These are phyloP conservation scores for Sterrhoptilus dennistouni DNA, from an alignment of 2,113 vertebrate genomes.

Conservation along the genomic window DNA sequence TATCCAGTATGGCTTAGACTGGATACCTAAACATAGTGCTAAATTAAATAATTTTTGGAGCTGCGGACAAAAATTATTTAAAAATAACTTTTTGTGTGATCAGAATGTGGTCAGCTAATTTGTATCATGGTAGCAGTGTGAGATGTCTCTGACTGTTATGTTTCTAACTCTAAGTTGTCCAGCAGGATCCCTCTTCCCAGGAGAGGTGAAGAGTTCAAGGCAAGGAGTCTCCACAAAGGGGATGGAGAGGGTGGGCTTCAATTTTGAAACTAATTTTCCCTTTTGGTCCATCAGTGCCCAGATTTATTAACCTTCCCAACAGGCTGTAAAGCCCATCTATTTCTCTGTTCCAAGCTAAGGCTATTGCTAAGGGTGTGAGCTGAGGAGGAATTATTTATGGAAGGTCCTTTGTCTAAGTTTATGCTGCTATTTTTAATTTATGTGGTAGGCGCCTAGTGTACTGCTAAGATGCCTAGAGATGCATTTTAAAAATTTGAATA, in stretches of 20 bases:
- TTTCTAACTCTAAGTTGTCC: background rate
- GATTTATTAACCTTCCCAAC: constrained; percentile 55
- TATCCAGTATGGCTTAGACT: background rate
- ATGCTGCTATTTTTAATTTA: constrained; percentile 62
- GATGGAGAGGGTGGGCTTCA: background rate
- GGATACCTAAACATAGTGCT: background rate
- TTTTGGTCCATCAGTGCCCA: background rate
- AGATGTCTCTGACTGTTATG: background rate
- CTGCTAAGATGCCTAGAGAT: constrained; percentile 25
- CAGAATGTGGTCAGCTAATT: background rate
- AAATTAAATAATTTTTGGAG: background rate
- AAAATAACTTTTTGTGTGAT: background rate
- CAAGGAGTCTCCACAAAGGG: background rate
- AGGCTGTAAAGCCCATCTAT: constrained; percentile 27
- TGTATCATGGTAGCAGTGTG: background rate
- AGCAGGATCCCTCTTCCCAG: background rate
- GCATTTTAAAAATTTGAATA: constrained; percentile 52
- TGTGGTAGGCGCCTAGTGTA: background rate
- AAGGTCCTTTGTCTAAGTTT: constrained; percentile 50
- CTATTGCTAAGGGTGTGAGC: constrained; percentile 27
- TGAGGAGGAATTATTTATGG: constrained; percentile 38
- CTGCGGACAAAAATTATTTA: background rate
- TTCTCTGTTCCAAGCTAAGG: constrained; percentile 8
- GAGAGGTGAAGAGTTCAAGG: constrained; percentile 36
- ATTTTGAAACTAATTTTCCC: constrained; percentile 46